phyloP scores from a whole-genome alignment of 2,888 invertebrate species.

The Phlogophora meticulosa region DNA sequence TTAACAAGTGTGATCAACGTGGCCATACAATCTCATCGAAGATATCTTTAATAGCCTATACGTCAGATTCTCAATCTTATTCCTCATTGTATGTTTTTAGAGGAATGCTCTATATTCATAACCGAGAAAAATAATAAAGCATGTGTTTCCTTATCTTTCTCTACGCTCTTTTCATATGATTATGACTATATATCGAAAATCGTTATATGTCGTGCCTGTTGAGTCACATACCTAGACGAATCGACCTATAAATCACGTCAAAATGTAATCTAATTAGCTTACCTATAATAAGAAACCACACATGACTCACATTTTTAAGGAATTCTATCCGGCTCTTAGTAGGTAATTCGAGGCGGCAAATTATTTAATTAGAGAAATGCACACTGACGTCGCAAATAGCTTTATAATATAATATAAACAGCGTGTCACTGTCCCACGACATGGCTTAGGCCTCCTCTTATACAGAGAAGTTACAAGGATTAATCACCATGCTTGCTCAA shows the following conservation, averaged over 20 bases:
- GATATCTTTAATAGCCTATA: too few species aligned
- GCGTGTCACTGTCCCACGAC: too few species aligned
- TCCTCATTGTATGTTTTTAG: neutral
- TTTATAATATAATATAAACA: too few species aligned
- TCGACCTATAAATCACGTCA: neutral
- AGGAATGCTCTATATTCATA: neutral
- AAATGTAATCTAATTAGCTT: neutral
- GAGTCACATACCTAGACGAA: conserved; percentile 25
- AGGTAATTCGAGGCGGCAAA: neutral
- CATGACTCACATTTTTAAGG: neutral
- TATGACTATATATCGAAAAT: conserved; percentile 4
- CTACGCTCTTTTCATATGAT: conserved; percentile 32
- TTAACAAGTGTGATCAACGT: too few species aligned
- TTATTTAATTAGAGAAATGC: neutral
- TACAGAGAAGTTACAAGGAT: too few species aligned
- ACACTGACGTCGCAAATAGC: neutral
- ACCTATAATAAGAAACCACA: neutral
- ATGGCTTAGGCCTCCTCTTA: too few species aligned
- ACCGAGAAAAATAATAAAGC: neutral
- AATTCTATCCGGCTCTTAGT: neutral
- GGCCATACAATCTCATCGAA: too few species aligned
- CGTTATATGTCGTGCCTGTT: conserved; percentile 8
- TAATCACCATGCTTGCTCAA: too few species aligned
- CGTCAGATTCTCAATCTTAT: neutral
- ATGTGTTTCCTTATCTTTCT: conserved; percentile 35